Evolutionary conservation across 2,113 vertebrate species (phyloP).

Genomic region (Mandrillus leucophaeus): DNA sequence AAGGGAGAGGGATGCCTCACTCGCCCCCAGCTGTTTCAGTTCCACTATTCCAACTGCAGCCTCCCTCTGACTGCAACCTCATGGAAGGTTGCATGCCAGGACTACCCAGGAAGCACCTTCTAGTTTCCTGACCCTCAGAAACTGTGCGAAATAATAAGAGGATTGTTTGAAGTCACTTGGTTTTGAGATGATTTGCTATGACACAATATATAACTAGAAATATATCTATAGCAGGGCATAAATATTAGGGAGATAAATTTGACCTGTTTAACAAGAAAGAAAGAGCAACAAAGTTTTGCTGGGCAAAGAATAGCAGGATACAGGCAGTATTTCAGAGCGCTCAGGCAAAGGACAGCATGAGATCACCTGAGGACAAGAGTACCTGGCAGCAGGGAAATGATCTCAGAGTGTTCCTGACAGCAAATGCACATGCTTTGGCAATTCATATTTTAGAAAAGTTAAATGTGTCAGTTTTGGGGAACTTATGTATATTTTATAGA

Average conservation of each 20-base stretch:
- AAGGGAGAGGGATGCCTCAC: too few species aligned
- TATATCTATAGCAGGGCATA: neutral
- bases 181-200: neutral
- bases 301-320: neutral
- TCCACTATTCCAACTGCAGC: neutral
- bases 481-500: neutral
- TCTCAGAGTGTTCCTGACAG: neutral
- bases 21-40: neutral
- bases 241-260: neutral
- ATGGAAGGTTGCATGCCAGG: neutral
- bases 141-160: neutral
- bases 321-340: neutral
- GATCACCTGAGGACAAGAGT: neutral
- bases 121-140: neutral
- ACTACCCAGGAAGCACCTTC: neutral
- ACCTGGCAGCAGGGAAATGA: neutral
- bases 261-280: neutral
- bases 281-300: neutral
- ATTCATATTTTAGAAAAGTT: neutral
- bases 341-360: neutral
- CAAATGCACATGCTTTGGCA: neutral
- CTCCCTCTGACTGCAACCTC: neutral
- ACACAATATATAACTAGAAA: neutral
- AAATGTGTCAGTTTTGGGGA: neutral
- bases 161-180: neutral